Base-by-base conservation (phyloP, 2,113 vertebrate genomes). In the Coregonus clupeaformis region DNA sequence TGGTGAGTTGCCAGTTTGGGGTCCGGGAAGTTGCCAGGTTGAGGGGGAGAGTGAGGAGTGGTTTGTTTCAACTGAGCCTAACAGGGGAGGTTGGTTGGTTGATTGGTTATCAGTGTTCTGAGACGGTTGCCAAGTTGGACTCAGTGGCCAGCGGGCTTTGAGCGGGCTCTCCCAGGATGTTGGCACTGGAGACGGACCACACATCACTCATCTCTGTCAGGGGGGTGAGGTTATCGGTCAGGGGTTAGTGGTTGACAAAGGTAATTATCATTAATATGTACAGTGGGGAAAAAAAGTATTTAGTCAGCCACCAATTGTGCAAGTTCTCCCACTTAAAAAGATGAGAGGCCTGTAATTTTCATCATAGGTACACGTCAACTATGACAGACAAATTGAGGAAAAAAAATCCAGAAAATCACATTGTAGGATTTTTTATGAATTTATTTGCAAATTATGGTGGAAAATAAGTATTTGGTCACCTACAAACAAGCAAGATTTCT, bases 191-290 rank as follows among this genome's bases (percentile, higher is more conserved):
- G 59, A 92, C 72, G 3, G 91, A 92, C 92, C 92, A 93, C 57
- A 94, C 91, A 5, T 92, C 91, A 16, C 87, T 88, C 80, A 91
- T 32, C 76, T 93, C 92, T 93, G 87, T 49, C 67, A 29, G 64
- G 3, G 42, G 47, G 52, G 36, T 9, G 36, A 30, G n/a, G 57
- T 32, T 3, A 20, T 2, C 3, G 52, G 57, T 29, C 5, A 36
- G 14, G 16, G 16, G 20, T 32, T 24, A n/a, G 6, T 18, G 32
- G 42, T 14, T 13, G 42, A 59, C 29, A 32, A 27, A 32, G 6
- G 27, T 32, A 16, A 16, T 67, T 14, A 65, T 65, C 63, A 24
- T 12, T 24, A 6, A 29, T 29, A 65, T n/a, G n/a, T n/a, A n/a
- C n/a, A n/a, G n/a, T n/a, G n/a, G n/a, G n/a, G n/a, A n/a, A n/a